phyloP scores from a whole-genome alignment of 2,797 vertebrate species.

The Cuniculus paca region DNA sequence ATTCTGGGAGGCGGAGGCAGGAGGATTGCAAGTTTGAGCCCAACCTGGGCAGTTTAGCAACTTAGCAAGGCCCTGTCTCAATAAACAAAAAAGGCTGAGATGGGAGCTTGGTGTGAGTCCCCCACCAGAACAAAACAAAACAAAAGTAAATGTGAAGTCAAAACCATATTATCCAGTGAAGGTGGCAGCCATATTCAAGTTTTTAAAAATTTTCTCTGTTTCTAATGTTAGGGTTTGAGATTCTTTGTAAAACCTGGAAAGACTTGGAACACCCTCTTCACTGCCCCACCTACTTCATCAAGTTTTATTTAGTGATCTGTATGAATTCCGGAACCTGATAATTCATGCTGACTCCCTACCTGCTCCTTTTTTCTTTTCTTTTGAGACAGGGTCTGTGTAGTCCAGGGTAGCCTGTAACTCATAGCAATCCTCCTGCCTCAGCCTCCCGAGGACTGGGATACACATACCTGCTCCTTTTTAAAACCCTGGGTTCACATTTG shows the following conservation, averaged over 20 bases:
- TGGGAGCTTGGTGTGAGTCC: neutral
- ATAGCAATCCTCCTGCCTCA: neutral
- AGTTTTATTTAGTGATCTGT: conserved; percentile 8
- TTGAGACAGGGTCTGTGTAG: too few relatives aligned
- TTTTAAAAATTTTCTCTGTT: neutral
- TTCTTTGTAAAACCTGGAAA: neutral
- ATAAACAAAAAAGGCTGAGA: neutral
- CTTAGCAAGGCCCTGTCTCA: neutral
- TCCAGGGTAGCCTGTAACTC: neutral
- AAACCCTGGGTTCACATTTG: conserved; percentile 46
- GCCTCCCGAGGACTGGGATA: neutral
- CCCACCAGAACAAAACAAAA: neutral
- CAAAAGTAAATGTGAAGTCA: neutral
- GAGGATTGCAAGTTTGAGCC: neutral
- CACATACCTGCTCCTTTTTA: neutral
- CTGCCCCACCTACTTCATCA: neutral
- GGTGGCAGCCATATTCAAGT: neutral
- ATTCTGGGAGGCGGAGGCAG: neutral
- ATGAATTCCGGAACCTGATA: conserved; percentile 15
- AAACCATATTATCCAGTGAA: neutral
- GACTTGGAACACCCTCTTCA: neutral
- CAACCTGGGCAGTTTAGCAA: neutral
- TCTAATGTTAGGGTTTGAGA: neutral
- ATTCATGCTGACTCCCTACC: neutral
- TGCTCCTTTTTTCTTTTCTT: neutral